phyloP scores from a whole-genome alignment of 2,888 invertebrate species.

The Molorchus minor region DNA sequence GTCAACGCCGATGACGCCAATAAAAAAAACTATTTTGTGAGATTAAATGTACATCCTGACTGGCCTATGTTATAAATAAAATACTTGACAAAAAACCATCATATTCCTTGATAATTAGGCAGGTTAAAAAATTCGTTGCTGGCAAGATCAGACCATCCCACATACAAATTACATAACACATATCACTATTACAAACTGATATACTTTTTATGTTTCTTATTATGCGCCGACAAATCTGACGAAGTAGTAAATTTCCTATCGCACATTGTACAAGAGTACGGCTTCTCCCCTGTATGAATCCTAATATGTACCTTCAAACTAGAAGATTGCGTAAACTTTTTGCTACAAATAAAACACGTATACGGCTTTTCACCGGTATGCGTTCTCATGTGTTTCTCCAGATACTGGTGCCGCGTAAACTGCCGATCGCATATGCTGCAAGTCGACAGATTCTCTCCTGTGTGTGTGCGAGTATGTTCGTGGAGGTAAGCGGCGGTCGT shows the following conservation, averaged over 20 bases:
- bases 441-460: slow-evolving; percentile 61
- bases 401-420: slow-evolving; percentile 67
- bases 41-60: background rate
- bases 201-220: slow-evolving; percentile 58
- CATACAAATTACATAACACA: background rate
- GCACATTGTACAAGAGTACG: slow-evolving; percentile 57
- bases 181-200: slow-evolving; percentile 51
- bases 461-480: slow-evolving; percentile 55
- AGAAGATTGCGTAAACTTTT: slow-evolving; percentile 59
- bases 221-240: slow-evolving; percentile 57
- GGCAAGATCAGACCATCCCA: background rate
- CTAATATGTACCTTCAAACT: slow-evolving; percentile 58
- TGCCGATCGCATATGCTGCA: slow-evolving; percentile 61
- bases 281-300: slow-evolving; percentile 59
- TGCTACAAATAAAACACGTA: slow-evolving; percentile 56
- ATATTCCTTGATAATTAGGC: too few species aligned
- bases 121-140: background rate
- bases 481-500: slow-evolving; percentile 57
- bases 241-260: slow-evolving; percentile 57
- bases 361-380: slow-evolving; percentile 64
- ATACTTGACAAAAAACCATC: too few species aligned
- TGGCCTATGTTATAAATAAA: too few species aligned
- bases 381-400: slow-evolving; percentile 64
- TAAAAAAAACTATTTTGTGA: background rate
- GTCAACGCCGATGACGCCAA: too few species aligned